Percentiles rank a stretch among this genome's conserved stretches.
Evolutionary conservation across 2,797 vertebrate genomes (phyloP).

Genomic region (Xyrichtys novacula): DNA sequence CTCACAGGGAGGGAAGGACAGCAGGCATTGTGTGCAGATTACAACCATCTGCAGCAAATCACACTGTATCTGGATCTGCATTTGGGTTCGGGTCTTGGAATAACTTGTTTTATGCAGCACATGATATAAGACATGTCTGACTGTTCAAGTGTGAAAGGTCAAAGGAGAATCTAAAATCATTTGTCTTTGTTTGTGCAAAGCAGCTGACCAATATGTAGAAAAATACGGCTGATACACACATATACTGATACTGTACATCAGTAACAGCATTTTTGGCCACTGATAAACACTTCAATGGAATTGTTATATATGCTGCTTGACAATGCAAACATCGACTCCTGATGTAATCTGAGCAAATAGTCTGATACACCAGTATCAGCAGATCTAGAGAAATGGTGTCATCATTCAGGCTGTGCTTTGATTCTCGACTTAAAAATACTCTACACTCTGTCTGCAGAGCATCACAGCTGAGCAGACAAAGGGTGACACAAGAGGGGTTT

Average conservation of each 20-base stretch:
- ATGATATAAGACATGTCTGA: constrained; percentile 45
- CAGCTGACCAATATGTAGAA: neutral
- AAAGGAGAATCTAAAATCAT: neutral
- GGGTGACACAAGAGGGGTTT: too few relatives aligned
- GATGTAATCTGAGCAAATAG: too few relatives aligned
- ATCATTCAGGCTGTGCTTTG: constrained; percentile 1
- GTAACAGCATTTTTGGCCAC: too few relatives aligned
- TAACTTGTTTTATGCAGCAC: constrained; percentile 32
- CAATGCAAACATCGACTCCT: too few relatives aligned
- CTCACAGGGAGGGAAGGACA: constrained; percentile 77
- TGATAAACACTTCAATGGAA: too few relatives aligned
- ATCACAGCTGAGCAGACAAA: too few relatives aligned
- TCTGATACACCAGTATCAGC: too few relatives aligned
- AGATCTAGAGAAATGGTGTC: neutral
- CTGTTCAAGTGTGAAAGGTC: constrained; percentile 13
- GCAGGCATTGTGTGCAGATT: constrained; percentile 82
- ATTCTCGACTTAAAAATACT: too few relatives aligned
- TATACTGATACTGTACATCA: too few relatives aligned
- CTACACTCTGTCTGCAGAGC: too few relatives aligned
- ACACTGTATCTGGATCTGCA: constrained; percentile 50
- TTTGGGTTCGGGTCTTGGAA: constrained; percentile 42
- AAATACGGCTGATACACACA: too few relatives aligned
- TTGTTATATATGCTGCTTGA: too few relatives aligned
- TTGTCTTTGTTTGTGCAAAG: neutral
- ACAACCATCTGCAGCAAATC: constrained; percentile 81